phyloP scores from a whole-genome alignment of 2,888 invertebrate genomes.

The Phortica magna region DNA sequence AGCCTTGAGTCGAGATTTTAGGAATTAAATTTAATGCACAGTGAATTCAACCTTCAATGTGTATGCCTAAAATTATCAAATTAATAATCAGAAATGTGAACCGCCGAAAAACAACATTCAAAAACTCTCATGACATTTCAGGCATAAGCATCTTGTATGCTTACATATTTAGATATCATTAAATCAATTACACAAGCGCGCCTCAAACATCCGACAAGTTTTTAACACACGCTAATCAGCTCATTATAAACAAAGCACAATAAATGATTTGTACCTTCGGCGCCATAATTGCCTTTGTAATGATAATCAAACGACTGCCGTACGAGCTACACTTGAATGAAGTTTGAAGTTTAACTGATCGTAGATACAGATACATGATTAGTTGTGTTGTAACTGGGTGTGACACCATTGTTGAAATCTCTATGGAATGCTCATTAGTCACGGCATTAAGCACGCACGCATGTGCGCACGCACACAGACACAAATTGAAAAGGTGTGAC shows the following conservation, averaged over 20 bases:
- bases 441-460: conserved; percentile 49
- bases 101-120: neutral
- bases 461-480: neutral
- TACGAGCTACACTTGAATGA: conserved; percentile 25
- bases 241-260: conserved; percentile 26
- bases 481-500: conserved; percentile 38
- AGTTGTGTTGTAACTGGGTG: conserved; percentile 45
- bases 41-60: too few relatives aligned
- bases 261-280: neutral
- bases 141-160: too few relatives aligned
- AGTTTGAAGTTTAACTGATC: conserved; percentile 4
- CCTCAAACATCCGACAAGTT: conserved; percentile 18
- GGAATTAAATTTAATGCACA: too few relatives aligned
- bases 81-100: too few relatives aligned
- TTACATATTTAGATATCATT: conserved; percentile 18
- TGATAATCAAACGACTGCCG: neutral
- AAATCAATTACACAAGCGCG: conserved; percentile 12
- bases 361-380: neutral
- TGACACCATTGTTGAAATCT: conserved; percentile 38
- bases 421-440: conserved; percentile 62
- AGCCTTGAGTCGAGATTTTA: too few relatives aligned
- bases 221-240: conserved; percentile 56
- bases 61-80: too few relatives aligned
- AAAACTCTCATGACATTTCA: neutral
- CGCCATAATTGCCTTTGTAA: neutral